A percentile compares a stretch with the other conserved stretches of the same genome.
phyloP scores from a whole-genome alignment of 2,797 vertebrate genomes.

The Gallinago solitaria region DNA sequence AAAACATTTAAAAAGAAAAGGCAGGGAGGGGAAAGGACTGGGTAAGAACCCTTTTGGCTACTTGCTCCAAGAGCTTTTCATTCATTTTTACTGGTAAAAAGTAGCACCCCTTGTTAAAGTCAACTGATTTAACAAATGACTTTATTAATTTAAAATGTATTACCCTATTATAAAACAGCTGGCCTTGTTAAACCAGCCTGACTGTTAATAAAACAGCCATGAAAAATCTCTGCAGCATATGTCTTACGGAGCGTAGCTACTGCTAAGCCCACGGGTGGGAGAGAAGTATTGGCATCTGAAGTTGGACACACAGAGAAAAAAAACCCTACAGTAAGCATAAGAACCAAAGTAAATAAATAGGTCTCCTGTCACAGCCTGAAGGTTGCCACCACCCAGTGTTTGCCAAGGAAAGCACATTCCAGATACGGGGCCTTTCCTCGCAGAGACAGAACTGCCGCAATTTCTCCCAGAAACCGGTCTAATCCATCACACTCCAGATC shows the following conservation, averaged over 20 bases:
- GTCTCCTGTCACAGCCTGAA: slow-evolving; percentile 37
- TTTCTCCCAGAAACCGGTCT: slow-evolving; percentile 34
- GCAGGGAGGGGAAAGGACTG: neutral
- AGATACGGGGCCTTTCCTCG: neutral
- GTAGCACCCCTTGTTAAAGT: neutral
- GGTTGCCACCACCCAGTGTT: neutral
- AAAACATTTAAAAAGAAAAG: neutral
- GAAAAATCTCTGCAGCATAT: neutral
- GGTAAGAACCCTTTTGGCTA: neutral
- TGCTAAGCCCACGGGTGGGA: neutral
- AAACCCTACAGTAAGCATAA: neutral
- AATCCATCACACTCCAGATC: slow-evolving; percentile 22
- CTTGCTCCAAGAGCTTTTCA: neutral
- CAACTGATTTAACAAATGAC: neutral
- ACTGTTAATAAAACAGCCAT: neutral
- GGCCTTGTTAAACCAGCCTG: neutral
- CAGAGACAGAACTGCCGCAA: neutral
- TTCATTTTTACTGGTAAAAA: neutral
- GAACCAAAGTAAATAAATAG: slow-evolving; percentile 35
- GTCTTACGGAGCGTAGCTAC: neutral
- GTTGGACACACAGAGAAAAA: slow-evolving; percentile 16
- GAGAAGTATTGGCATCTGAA: neutral
- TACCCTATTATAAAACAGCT: neutral
- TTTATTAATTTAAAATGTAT: slow-evolving; percentile 9
- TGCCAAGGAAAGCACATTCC: slow-evolving; percentile 53